phyloP scores from a whole-genome alignment of 35 echinoderm and acorn worm genomes.

The Holothuria glaberrima region DNA sequence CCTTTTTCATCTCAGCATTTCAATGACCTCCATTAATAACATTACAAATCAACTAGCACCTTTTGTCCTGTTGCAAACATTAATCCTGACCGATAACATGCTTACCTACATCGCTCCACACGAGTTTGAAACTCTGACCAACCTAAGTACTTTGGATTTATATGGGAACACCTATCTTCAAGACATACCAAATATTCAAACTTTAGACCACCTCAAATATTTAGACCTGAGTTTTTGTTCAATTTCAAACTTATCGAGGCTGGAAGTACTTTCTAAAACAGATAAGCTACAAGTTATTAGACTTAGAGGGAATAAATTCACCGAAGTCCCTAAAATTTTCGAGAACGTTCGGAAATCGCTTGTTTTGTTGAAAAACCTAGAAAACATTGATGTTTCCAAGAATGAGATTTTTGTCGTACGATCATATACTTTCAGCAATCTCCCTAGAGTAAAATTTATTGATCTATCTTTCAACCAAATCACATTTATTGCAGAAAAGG shows the following conservation, averaged over 20 bases:
- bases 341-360: background rate
- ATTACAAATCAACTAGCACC: slow-evolving; percentile 4
- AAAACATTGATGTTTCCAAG: background rate
- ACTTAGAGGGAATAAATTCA: background rate
- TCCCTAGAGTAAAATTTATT: background rate
- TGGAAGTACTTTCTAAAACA: background rate
- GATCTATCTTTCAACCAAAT: background rate
- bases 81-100: background rate
- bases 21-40: background rate
- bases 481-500: background rate
- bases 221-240: background rate
- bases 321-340: slow-evolving; percentile 2
- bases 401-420: background rate
- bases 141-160: slow-evolving; percentile 8
- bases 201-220: background rate
- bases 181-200: background rate
- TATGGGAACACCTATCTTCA: background rate
- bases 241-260: background rate
- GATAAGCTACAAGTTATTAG: background rate
- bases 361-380: background rate
- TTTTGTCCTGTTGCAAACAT: background rate
- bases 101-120: background rate
- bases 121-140: background rate
- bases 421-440: slow-evolving; percentile 18
- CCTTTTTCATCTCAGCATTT: background rate